Percentiles rank a stretch among this genome's conserved stretches.
These are phyloP conservation scores for Hippocampus mohnikei DNA, from an alignment of 2,113 vertebrate species.

Conservation along the genomic window DNA sequence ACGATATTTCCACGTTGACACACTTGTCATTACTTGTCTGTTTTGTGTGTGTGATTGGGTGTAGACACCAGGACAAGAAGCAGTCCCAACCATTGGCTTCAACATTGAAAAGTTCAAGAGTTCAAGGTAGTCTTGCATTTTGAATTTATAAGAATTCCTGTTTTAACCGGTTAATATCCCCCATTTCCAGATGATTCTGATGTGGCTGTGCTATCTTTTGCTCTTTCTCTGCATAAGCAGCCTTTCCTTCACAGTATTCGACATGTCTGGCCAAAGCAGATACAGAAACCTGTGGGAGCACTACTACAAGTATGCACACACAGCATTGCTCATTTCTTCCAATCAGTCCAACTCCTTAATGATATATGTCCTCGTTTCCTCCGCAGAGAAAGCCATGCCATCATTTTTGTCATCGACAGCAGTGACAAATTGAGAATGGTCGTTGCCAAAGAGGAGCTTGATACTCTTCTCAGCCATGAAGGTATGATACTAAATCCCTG, in stretches of 20 bases:
- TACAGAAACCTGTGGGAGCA: constrained; percentile 98
- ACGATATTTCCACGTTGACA: constrained; percentile 33
- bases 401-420: constrained; percentile 99
- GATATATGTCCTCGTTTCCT: constrained; percentile 25
- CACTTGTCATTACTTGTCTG: constrained; percentile 56
- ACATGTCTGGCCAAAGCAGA: constrained; percentile 97
- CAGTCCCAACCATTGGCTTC: constrained; percentile 97
- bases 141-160: neutral
- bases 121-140: constrained; percentile 78
- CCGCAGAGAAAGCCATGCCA: constrained; percentile 91
- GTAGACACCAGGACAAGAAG: constrained; percentile 90
- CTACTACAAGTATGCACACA: constrained; percentile 89
- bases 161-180: neutral
- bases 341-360: neutral
- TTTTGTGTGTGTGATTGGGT: constrained; percentile 34
- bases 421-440: constrained; percentile 96
- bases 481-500: constrained; percentile 66
- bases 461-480: constrained; percentile 91
- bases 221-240: constrained; percentile 59
- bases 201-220: neutral
- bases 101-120: constrained; percentile 98
- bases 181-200: constrained; percentile 2
- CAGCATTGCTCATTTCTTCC: neutral
- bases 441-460: constrained; percentile 96
- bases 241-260: constrained; percentile 96